Evolutionary conservation across 2,888 invertebrate species (phyloP), one percentile per base, ranked within the genome.

Genomic region (Phaedon cochleariae): DNA sequence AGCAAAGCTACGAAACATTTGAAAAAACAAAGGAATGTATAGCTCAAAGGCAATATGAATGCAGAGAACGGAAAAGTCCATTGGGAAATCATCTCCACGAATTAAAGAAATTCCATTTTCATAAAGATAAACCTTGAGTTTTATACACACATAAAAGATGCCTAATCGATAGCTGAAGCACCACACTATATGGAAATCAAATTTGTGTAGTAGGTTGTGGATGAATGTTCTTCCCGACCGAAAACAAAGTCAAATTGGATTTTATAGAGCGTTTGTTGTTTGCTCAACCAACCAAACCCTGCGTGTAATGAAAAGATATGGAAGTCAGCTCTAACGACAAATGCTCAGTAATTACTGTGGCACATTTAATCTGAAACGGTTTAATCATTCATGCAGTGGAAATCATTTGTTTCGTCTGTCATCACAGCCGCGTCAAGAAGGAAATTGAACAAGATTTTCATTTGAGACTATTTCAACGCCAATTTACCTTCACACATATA

Each of bases 61-160:
- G n/a, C n/a, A n/a, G n/a, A n/a, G n/a, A n/a, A n/a, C n/a, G 21
- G 46, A 46, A 10, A 20, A 41, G 21, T 55, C 55, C 55, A 41
- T 41, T 22, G 55, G 55, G 41, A 55, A 55, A 55, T 55, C 3
- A 55, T 41, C 22, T 12, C 21, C n/a, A 15, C 22, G 9, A 55
- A 53, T 53, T 53, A n/a, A 18, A 41, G 34, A 22, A 34, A 37
- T 34, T 17, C 20, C n/a, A 18, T n/a, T n/a, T n/a, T n/a, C n/a
- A n/a, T n/a, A n/a, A n/a, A n/a, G n/a, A n/a, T n/a, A n/a, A n/a
- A n/a, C n/a, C n/a, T n/a, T n/a, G n/a, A n/a, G n/a, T n/a, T n/a
- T n/a, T n/a, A n/a, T n/a, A n/a, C n/a, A n/a, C n/a, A n/a, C n/a
- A 20, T 54, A 9, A 18, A 34, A 34, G 7, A 15, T 15, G 6